Conservation (phyloP, 2,113 vertebrate species). For the Scomber colias region DNA sequence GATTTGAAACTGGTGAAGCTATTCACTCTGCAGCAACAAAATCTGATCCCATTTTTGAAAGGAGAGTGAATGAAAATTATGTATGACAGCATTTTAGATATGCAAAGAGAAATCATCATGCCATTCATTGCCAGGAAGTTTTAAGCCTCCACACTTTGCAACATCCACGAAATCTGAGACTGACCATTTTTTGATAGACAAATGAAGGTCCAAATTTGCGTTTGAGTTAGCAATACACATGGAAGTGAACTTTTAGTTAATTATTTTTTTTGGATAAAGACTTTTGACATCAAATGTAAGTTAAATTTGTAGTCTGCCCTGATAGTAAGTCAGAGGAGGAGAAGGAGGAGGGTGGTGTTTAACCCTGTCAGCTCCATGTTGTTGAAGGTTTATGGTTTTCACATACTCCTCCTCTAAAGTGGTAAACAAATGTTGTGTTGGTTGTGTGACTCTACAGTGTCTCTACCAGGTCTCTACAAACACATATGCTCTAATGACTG, state of each 20-base stretch:
- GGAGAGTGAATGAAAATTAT: neutral
- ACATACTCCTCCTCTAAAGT: constrained; percentile 36
- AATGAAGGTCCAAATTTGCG: neutral
- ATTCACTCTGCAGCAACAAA: neutral
- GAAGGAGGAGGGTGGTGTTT: neutral
- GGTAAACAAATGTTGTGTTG: constrained; percentile 39
- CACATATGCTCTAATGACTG: neutral
- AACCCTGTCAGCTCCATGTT: constrained; percentile 19
- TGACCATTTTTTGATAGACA: neutral
- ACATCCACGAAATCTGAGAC: neutral
- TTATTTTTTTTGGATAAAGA: neutral
- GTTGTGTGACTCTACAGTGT: constrained; percentile 8
- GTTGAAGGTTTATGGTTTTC: constrained; percentile 58
- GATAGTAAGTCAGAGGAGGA: neutral
- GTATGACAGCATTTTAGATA: neutral
- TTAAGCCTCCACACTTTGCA: neutral
- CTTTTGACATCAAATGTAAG: neutral
- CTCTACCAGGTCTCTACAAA: neutral
- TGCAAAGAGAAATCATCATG: neutral
- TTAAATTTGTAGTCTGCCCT: neutral
- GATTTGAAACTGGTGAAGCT: neutral
- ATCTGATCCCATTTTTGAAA: neutral
- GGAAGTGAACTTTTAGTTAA: no score
- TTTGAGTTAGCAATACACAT: neutral
- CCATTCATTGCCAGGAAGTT: neutral